Evolutionary conservation across 2,888 invertebrate species (phyloP).

Genomic region (Lingula anatina): DNA sequence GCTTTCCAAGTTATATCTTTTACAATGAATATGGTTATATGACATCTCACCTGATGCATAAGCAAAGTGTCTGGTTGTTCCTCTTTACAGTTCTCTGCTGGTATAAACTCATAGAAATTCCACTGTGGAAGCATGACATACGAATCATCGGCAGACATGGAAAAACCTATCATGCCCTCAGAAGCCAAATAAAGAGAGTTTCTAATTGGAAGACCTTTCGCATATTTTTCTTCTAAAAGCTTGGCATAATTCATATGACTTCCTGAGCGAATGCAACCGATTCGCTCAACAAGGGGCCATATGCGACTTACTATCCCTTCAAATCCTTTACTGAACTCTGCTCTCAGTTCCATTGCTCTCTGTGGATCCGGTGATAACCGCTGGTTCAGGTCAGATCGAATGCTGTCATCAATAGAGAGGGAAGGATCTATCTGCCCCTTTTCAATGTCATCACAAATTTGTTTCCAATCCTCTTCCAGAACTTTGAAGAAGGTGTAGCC

Average conservation of each 20-base stretch:
- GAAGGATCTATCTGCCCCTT: not conserved
- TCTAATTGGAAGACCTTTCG: not conserved
- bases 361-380: not conserved
- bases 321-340: not conserved
- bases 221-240: not conserved
- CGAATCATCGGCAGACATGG: slow-evolving; percentile 5
- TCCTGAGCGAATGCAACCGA: not conserved
- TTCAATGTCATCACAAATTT: not conserved
- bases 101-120: slow-evolving; percentile 49
- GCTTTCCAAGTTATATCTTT: too few species aligned
- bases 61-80: slow-evolving; percentile 40
- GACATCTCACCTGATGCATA: slow-evolving; percentile 37
- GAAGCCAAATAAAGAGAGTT: not conserved
- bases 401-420: not conserved
- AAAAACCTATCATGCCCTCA: slow-evolving; percentile 21
- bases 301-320: not conserved
- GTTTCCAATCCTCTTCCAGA: not conserved
- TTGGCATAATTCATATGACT: not conserved
- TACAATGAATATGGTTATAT: too few species aligned
- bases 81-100: slow-evolving; percentile 26
- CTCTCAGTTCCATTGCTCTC: not conserved
- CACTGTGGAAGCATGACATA: slow-evolving; percentile 38
- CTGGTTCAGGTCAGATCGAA: not conserved
- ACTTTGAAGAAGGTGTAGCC: not conserved
- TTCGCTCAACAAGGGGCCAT: not conserved